Evolutionary conservation across 2,113 vertebrate species (phyloP), one percentile per base, ranked within the genome.

Genomic region (Lethenteron camtschaticum): DNA sequence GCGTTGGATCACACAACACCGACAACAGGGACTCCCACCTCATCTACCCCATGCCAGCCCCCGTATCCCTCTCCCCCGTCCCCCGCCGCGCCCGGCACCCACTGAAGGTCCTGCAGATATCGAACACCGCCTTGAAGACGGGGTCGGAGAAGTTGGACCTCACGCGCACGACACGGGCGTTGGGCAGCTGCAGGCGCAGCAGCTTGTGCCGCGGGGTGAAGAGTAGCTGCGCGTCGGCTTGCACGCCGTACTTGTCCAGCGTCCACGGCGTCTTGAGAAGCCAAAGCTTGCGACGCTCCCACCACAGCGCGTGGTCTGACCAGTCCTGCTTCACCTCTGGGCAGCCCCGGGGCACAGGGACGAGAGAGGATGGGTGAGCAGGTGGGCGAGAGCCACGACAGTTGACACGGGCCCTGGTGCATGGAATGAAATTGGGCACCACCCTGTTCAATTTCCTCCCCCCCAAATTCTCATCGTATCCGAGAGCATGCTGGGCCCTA

Each of bases 261-360:
- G 92, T 94, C 92, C 94, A 99, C 77, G 96, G 90, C 1, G 91
- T 97, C 78, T 85, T 95, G 69, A 96, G 80, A 73, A 99, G 86
- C 94, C 94, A 99, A 72, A 83, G 83, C 11, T 81, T 85, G 69
- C 87, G 96, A 71, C 91, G 85, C 58, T 92, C 86, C 92, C 94
- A 99, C 94, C 94, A 99, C 72, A 99, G 78, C 14, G 85, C 91
- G 71, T 92, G 88, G 75, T 99, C 89, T 9, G 94, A 99, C 94
- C 94, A 99, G 70, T 99, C 91, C 71, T 85, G 87, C 56, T 81
- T 11, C 71, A 81, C 76, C 71, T 83, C 94, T 99, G 78, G 10
- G 20, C 63, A 41, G 41, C 41, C 41, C 5, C 41, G 41, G 41
- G 41, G 41, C 41, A 20, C 20, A 41, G 24, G 24, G 24, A 41